These are phyloP conservation scores for Brachyhypopomus gauderio DNA, from an alignment of 2,113 vertebrate species.

Conservation along the genomic window DNA sequence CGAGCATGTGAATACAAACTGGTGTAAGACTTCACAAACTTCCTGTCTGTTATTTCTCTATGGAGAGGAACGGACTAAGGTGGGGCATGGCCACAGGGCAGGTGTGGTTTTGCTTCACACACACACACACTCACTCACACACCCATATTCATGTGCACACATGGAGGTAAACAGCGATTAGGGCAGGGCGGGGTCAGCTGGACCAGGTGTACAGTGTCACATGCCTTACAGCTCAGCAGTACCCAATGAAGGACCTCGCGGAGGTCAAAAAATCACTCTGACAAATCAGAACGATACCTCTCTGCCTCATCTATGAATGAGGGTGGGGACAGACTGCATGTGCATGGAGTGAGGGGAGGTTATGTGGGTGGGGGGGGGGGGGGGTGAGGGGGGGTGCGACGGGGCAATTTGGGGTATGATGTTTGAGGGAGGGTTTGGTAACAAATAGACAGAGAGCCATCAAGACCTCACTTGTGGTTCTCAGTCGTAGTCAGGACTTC, in stretches of 20 bases:
- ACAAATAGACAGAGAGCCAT: no score
- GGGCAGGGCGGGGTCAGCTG: slow-evolving; percentile 33
- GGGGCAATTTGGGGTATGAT: no score
- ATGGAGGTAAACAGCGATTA: slow-evolving; percentile 38
- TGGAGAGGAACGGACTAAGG: slow-evolving; percentile 33
- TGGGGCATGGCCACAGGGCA: slow-evolving; percentile 3
- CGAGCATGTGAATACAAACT: slow-evolving; percentile 27
- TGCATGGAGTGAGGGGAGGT: no score
- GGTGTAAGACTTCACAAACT: slow-evolving; percentile 8
- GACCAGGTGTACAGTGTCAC: slow-evolving; percentile 27
- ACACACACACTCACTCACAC: background rate
- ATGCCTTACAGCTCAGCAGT: background rate
- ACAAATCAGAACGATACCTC: slow-evolving; percentile 23
- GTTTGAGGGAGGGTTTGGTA: no score
- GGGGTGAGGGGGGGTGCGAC: no score
- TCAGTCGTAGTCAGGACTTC: no score
- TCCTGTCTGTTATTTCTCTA: slow-evolving; percentile 17
- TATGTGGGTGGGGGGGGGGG: no score
- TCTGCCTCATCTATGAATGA: background rate
- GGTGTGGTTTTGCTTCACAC: slow-evolving; percentile 29
- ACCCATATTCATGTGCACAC: no score
- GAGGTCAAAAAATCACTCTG: slow-evolving; percentile 12
- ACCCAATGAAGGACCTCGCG: slow-evolving; percentile 5
- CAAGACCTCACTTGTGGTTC: no score
- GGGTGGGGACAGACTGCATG: background rate